Evolutionary conservation across 2,888 invertebrate species (phyloP), one percentile per base, ranked within the genome.

Genomic region (Alviniconcha strummeri): DNA sequence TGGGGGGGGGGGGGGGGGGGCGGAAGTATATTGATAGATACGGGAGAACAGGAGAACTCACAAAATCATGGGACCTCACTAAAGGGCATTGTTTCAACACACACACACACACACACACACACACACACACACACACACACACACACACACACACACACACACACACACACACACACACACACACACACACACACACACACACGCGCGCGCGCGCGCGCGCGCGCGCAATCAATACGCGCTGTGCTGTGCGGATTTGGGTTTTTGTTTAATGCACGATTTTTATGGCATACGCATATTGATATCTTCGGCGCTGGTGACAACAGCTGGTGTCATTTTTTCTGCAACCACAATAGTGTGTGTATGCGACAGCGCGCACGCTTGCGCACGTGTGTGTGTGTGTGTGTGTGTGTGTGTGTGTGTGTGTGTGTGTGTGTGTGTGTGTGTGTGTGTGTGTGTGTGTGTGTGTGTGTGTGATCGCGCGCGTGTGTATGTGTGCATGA

Each of bases 401-500:
- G 64, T 15, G 64, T 15, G 15, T 64, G 64, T 64, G 64, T 64
- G 15, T 64, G 64, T 64, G 64, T 64, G 15, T 64, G 64, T 64
- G 15, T 64, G 15, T 64, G 11, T 64, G 64, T 71, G n/a, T 71
- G 72, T 52, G 36, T 52, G 72, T 72, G 36, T 72, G 52, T 52
- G 36, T 72, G 72, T 72, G 72, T 72, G 72, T 72, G 36, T 72
- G 72, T 72, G 72, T 72, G 36, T 72, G 36, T 72, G 72, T 72
- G 36, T 72, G 72, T 72, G 72, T 72, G 72, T 72, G 36, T 72
- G 36, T 72, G 36, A 36, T 5, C 11, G 6, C 11, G 36, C 1
- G 6, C 4, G 36, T 36, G 11, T 72, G 36, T 75, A 54, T 75
- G 54, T 15, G 11, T 55, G 75, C 55, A 55, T 75, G 54, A 55